These are phyloP conservation scores for Nasonovia ribisnigri DNA, from an alignment of 2,888 invertebrate species.

Conservation along the genomic window DNA sequence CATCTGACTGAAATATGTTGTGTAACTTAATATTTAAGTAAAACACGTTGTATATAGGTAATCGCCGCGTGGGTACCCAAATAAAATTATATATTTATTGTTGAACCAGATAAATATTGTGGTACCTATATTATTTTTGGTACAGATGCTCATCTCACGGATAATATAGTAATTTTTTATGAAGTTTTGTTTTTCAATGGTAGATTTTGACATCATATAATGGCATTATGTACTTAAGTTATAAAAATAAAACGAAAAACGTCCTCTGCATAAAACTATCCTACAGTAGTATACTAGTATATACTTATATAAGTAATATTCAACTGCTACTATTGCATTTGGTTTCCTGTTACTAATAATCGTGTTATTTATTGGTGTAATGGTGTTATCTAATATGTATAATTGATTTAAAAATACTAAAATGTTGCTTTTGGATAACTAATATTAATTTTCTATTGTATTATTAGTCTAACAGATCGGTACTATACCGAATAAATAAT, in stretches of 20 bases:
- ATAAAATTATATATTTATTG: not conserved
- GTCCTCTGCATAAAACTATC: not conserved
- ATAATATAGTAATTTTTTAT: not conserved
- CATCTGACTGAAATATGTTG: not conserved
- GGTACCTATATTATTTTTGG: not conserved
- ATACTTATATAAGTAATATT: not conserved
- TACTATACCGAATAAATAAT: not conserved
- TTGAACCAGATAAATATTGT: not conserved
- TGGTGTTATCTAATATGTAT: not conserved
- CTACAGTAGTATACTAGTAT: not conserved
- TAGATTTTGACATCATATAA: not conserved
- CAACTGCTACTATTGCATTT: not conserved
- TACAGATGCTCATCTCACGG: not conserved
- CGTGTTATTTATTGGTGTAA: not conserved
- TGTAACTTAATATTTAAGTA: not conserved
- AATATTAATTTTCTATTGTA: constrained; percentile 10
- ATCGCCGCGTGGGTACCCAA: not conserved
- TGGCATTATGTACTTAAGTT: not conserved
- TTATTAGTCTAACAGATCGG: constrained; percentile 13
- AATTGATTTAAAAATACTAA: not conserved
- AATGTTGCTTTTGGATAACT: not conserved
- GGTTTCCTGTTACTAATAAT: not conserved
- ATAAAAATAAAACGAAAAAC: not conserved
- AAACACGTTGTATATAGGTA: not conserved
- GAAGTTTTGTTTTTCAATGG: not conserved